Evolutionary conservation across 2,888 invertebrate species (phyloP).

Genomic region (Chymomyza caudatula): DNA sequence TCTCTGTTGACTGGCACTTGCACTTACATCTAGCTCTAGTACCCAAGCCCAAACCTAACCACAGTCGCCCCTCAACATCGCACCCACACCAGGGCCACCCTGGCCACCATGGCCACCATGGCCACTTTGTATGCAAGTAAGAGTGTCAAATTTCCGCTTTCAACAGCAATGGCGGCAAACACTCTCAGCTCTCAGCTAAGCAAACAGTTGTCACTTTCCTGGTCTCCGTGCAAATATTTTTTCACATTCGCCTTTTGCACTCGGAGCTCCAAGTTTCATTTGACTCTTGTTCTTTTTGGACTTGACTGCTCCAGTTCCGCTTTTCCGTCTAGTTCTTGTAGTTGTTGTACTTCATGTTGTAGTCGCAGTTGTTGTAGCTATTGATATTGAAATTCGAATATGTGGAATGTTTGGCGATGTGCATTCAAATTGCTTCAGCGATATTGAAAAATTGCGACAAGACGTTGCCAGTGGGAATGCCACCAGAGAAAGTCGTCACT

Average conservation of each 20-base stretch:
- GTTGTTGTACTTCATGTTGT: slow-evolving; percentile 33
- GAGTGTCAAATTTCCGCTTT: slow-evolving; percentile 71
- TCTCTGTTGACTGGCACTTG: not conserved
- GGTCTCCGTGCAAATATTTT: slow-evolving; percentile 69
- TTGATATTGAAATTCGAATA: slow-evolving; percentile 55
- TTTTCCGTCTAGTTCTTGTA: slow-evolving; percentile 28
- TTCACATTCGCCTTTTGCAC: slow-evolving; percentile 54
- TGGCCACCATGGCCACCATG: slow-evolving; percentile 1
- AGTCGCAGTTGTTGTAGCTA: no score
- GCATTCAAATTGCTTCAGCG: not conserved
- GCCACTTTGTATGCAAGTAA: slow-evolving; percentile 30
- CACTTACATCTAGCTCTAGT: not conserved
- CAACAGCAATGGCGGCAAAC: slow-evolving; percentile 27
- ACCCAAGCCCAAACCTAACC: not conserved
- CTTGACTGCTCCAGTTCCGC: slow-evolving; percentile 12
- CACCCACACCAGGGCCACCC: not conserved
- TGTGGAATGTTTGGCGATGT: not conserved
- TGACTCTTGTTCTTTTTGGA: slow-evolving; percentile 11
- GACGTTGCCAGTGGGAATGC: not conserved
- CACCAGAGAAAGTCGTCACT: not conserved
- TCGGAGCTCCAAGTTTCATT: slow-evolving; percentile 34
- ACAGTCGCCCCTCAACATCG: not conserved
- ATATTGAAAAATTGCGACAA: not conserved
- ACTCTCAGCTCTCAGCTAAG: slow-evolving; percentile 54
- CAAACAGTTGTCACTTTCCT: slow-evolving; percentile 72